Evolutionary conservation across 2,113 vertebrate species (phyloP), one percentile per base, ranked within the genome.

Genomic region (Mirza zaza): DNA sequence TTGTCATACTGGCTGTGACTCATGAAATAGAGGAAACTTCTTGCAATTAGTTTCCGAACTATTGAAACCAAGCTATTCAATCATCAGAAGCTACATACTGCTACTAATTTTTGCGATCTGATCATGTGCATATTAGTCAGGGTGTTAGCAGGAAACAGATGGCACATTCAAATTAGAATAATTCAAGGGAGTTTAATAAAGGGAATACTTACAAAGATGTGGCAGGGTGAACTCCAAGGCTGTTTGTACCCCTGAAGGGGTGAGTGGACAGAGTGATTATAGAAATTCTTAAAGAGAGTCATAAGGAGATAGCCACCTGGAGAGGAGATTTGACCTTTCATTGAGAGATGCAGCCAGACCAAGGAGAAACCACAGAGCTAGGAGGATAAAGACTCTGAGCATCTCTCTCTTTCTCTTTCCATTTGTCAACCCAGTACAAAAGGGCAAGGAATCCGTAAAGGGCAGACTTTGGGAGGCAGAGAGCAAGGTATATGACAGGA

Each of bases 111-210:
- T 91, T 88, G 68, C 94, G 77, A 89, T 86, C 32, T 91, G 71
- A 39, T 91, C 94, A 93, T 89, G 68, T 87, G 70, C 55, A 67
- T 75, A 75, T 96, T 93, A 91, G 81, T 95, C 70, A 85, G 87
- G 27, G 20, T 67, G 52, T 50, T 84, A 95, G 75, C 4, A 76
- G 68, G 75, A 95, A 97, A 48, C 94, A 98, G 92, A 97, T 96
- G 92, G 92, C 61, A 84, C 48, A 55, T 87, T 92, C 70, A 55
- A 90, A 96, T 92, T 34, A 96, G 57, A 73, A 55, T 71, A 67
- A 94, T 65, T 90, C 80, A 81, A 96, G 59, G 57, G 63, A 95
- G 70, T 90, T 98, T 93, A 92, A 59, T 71, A 90, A 94, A 94
- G 61, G 67, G 36, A 71, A 32, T 94, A 29, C 79, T 96, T 91